Evolutionary conservation across 2,113 vertebrate species (phyloP).

Genomic region (Melanocharis versteri): DNA sequence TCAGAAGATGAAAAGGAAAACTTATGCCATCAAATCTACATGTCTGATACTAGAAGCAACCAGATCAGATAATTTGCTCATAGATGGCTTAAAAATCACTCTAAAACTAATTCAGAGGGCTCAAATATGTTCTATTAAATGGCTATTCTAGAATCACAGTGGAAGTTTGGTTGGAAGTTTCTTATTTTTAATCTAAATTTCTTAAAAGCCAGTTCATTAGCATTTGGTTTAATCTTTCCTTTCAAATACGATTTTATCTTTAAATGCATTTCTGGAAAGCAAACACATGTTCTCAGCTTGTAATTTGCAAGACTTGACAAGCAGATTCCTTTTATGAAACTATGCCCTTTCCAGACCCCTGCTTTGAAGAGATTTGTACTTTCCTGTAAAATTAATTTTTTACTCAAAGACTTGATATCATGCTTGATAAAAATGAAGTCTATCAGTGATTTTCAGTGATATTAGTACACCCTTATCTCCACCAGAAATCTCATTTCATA

Average conservation of each 20-base stretch:
- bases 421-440: neutral
- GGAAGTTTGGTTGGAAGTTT: neutral
- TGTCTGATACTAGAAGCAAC: neutral
- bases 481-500: neutral
- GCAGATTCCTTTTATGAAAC: neutral
- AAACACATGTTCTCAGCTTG: neutral
- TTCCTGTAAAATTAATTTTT: neutral
- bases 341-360: rapidly evolving
- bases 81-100: neutral
- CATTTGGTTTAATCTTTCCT: neutral
- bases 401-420: neutral
- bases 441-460: neutral
- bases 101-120: neutral
- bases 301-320: neutral
- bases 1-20: neutral
- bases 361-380: neutral
- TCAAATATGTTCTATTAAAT: neutral
- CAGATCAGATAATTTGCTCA: neutral
- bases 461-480: neutral
- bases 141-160: neutral
- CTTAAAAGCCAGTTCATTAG: neutral
- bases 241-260: neutral
- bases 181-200: neutral
- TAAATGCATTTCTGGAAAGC: neutral
- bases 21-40: neutral